A percentile compares a stretch with the other conserved stretches of the same genome.
phyloP scores from a whole-genome alignment of 2,888 invertebrate genomes.

The Metallyticus violacea region DNA sequence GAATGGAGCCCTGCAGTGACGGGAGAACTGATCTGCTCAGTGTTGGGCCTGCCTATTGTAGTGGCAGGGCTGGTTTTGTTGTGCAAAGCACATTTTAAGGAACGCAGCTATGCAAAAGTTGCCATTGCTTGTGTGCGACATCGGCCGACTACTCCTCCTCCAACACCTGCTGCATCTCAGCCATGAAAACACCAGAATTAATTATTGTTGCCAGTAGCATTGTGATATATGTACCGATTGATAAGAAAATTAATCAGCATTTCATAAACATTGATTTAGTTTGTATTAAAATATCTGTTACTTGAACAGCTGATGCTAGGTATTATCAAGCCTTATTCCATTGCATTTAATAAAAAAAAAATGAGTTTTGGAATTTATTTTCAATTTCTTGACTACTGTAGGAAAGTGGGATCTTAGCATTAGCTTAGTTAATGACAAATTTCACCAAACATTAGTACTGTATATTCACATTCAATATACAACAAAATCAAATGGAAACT shows the following conservation, averaged over 20 bases:
- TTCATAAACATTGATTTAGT: neutral
- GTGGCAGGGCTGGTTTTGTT: conserved; percentile 53
- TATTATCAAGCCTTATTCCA: neutral
- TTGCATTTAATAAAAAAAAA: neutral
- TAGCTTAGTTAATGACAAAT: too few species aligned
- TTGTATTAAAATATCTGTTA: neutral
- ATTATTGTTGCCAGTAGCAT: neutral
- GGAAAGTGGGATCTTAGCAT: neutral
- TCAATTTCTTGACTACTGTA: neutral
- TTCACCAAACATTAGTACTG: too few species aligned
- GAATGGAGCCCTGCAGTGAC: conserved; percentile 57
- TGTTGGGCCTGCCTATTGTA: conserved; percentile 57
- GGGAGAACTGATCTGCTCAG: conserved; percentile 59
- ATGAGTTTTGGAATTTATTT: neutral
- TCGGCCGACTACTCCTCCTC: neutral
- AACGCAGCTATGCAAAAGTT: conserved; percentile 10
- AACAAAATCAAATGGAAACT: too few species aligned
- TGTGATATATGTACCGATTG: neutral
- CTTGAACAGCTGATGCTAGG: neutral
- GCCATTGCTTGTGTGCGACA: conserved; percentile 16
- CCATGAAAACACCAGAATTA: neutral
- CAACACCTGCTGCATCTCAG: neutral
- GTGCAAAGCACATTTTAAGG: conserved; percentile 48
- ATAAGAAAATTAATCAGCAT: neutral
- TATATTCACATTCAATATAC: too few species aligned